A percentile compares a stretch with the other conserved stretches of the same genome.
Conservation (phyloP, 2,797 vertebrate genomes). For the Phrynocephalus guinanensis region DNA sequence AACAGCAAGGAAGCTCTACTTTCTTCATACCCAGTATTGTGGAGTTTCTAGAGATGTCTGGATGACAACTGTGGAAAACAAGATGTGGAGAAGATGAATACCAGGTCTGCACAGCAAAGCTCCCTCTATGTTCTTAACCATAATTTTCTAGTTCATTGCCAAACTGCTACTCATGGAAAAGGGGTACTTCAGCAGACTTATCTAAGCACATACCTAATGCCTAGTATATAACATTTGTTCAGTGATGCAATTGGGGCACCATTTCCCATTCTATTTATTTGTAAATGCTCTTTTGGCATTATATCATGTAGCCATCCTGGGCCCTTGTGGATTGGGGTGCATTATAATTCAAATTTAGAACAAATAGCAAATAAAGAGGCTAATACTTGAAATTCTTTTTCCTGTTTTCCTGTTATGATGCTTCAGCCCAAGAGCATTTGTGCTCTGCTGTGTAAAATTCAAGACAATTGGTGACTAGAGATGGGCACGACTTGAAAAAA, state of each 20-base stretch:
- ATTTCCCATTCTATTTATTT: background rate
- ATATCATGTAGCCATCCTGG: no score
- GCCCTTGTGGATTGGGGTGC: background rate
- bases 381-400: background rate
- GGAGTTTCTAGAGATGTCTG: background rate
- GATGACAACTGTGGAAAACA: background rate
- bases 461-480: no score
- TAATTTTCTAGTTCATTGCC: background rate
- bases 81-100: background rate
- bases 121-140: background rate
- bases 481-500: no score
- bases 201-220: background rate
- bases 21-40: background rate
- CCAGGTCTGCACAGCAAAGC: no score
- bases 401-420: background rate
- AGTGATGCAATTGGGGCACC: background rate
- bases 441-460: no score
- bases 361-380: no score
- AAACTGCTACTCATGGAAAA: background rate
- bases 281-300: background rate
- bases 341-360: background rate
- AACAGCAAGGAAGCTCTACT: background rate
- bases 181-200: background rate
- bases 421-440: no score
- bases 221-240: background rate